phyloP scores from a whole-genome alignment of 2,797 vertebrate genomes.

The Cossypha dichroa region DNA sequence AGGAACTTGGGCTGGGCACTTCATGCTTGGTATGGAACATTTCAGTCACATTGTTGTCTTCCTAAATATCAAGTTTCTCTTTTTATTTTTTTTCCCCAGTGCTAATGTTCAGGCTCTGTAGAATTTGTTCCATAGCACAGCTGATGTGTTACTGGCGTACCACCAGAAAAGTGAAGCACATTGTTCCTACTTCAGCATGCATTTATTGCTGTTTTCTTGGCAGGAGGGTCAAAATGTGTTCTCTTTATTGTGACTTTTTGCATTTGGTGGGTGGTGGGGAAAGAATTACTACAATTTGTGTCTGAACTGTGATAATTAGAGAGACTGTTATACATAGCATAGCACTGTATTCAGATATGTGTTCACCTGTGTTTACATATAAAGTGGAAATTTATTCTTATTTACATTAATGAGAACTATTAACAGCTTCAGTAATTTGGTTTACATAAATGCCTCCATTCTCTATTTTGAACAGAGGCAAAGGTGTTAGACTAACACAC shows the following conservation, averaged over 20 bases:
- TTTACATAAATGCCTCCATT: neutral
- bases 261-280: neutral
- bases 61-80: neutral
- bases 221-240: neutral
- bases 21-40: neutral
- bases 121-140: neutral
- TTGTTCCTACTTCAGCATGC: neutral
- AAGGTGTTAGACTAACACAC: neutral
- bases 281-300: neutral
- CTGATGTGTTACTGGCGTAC: neutral
- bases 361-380: neutral
- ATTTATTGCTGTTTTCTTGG: neutral
- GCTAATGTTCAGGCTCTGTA: neutral
- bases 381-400: neutral
- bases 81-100: rapidly evolving
- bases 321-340: neutral
- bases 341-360: neutral
- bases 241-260: neutral
- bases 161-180: neutral
- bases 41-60: neutral
- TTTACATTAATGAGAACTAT: neutral
- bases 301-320: neutral
- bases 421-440: neutral
- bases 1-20: neutral
- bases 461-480: neutral